Evolutionary conservation across 2,797 vertebrate genomes (phyloP), one percentile per base, ranked within the genome.

Genomic region (Simalia tracyae): DNA sequence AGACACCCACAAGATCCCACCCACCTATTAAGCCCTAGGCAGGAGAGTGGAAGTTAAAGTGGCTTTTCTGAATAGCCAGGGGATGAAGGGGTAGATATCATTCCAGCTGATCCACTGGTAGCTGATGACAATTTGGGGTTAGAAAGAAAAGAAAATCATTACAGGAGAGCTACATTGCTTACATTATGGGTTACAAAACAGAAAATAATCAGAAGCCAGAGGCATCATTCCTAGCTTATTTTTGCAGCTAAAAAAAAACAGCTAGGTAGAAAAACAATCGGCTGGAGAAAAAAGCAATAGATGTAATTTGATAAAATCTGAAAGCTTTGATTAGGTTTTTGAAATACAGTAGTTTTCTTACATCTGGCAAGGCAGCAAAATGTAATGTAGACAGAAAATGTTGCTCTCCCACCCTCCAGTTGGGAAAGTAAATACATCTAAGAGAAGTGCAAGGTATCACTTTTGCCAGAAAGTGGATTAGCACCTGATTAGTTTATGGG

Each of bases 51-150:
- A 4, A 26, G 15, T 0, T 61, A 24, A 57, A 63, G 26, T 88
- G 42, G 36, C 9, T 3, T 7, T 0, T 17, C 87, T 0, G 50
- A 9, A 0, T 0, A 0, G 56, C 57, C 14, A 68, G 5, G 4
- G 15, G 4, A 0, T 4, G 28, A 66, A 0, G 26, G 64, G 5
- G 8, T 76, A 60, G 89, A 11, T 8, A 88, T 0, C 2, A 10
- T 28, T 36, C 5, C 31, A 50, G 26, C 36, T 42, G 60, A 90
- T 15, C 50, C 6, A 86, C 59, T 28, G 14, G 7, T 15, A 81
- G 63, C 31, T 4, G 9, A 2, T 3, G 76, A 88, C 2, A 59
- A 57, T 28, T 17, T n/a, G n/a, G 15, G 2, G 57, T 60, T 1
- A 86, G 17, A 15, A 90, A 17, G 86, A 28, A 64, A 57, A 61